These are phyloP conservation scores for Tinea pellionella DNA, from an alignment of 2,888 invertebrate species.

Conservation along the genomic window DNA sequence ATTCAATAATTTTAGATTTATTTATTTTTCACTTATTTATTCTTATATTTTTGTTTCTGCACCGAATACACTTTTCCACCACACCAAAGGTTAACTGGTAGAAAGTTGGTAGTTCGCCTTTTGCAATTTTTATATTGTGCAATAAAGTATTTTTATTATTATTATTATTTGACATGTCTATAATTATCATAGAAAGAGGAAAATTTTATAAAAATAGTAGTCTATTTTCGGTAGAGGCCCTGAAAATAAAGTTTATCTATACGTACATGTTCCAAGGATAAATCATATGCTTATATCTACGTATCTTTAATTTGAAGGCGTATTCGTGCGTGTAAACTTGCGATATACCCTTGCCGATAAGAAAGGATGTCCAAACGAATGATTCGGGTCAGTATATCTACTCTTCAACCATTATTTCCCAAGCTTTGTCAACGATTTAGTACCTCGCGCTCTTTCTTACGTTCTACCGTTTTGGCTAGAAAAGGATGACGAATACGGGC, in stretches of 20 bases:
- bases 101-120: too few relatives aligned
- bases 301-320: neutral
- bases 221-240: too few relatives aligned
- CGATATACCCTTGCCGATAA: neutral
- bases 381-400: neutral
- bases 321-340: slow-evolving; percentile 5
- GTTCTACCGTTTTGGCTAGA: neutral
- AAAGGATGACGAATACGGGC: neutral
- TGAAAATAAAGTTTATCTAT: neutral
- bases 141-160: too few relatives aligned
- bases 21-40: too few relatives aligned
- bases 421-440: neutral
- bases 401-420: neutral
- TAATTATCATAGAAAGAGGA: too few relatives aligned
- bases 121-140: too few relatives aligned
- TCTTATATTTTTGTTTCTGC: too few relatives aligned
- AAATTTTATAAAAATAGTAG: too few relatives aligned
- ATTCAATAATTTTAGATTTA: too few relatives aligned
- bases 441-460: neutral
- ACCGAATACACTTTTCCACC: too few relatives aligned
- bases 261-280: neutral
- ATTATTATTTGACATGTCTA: too few relatives aligned
- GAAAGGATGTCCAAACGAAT: neutral
- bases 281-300: neutral
- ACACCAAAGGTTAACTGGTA: too few relatives aligned